Evolutionary conservation across 2,888 invertebrate species (phyloP).

Genomic region (Congeria kusceri): DNA sequence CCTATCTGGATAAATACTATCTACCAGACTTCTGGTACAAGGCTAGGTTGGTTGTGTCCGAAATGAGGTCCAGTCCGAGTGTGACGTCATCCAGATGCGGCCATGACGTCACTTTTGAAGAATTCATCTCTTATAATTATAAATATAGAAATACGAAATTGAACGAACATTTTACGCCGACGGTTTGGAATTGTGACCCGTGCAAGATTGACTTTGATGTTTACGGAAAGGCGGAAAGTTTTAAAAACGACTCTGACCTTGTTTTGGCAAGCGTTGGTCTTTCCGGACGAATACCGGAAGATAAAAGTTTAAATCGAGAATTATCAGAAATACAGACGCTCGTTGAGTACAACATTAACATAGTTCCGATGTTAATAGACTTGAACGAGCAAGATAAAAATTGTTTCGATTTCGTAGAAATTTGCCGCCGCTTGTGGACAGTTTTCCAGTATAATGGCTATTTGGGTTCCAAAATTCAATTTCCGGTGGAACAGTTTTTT

Average conservation of each 20-base stretch:
- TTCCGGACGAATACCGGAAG: background rate
- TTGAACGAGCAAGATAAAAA: constrained; percentile 10
- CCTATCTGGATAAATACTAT: constrained; percentile 71
- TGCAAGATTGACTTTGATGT: constrained; percentile 63
- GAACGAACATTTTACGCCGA: constrained; percentile 66
- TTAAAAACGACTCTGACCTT: constrained; percentile 56
- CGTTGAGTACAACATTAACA: constrained; percentile 55
- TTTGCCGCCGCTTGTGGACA: constrained; percentile 58
- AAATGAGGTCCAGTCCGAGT: constrained; percentile 17
- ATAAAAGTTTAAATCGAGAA: constrained; percentile 15
- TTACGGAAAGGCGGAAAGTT: constrained; percentile 65
- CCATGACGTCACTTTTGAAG: constrained; percentile 67
- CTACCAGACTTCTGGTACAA: constrained; percentile 71
- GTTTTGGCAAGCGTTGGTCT: constrained; percentile 47
- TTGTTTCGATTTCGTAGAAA: constrained; percentile 44
- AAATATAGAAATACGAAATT: constrained; percentile 18
- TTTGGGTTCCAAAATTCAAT: constrained; percentile 48
- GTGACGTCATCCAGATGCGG: constrained; percentile 56
- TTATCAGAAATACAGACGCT: constrained; percentile 55
- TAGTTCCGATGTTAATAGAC: constrained; percentile 13
- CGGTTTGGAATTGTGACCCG: constrained; percentile 64
- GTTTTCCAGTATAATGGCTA: constrained; percentile 69
- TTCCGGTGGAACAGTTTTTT: constrained; percentile 21
- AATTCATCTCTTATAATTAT: constrained; percentile 51
- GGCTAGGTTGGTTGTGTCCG: constrained; percentile 47